Base-by-base conservation (phyloP, 92 coral and sea anemone genomes). In the Montipora capitata region DNA sequence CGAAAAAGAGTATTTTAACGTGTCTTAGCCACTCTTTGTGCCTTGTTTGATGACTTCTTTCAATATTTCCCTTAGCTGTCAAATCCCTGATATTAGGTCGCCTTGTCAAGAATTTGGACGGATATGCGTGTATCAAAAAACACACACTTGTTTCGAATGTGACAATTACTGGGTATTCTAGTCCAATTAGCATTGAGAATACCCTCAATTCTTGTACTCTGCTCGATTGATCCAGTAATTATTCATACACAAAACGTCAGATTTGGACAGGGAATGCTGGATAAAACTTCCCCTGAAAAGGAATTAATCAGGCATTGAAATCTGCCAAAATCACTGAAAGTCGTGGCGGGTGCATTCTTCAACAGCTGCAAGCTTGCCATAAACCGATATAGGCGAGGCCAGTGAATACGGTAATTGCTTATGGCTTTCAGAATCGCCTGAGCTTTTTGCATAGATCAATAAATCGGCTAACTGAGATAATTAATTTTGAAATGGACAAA, bases 191-290 rank as follows among this genome's bases (percentile, higher is more conserved):
- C 82, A 71, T 71, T 82, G 69, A 78, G 91, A 52, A 72, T 79
- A 76, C 65, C 85, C 68, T 80, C 87, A 76, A 79, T 81, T 76
- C 82, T 35, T 84, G 79, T 78, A 73, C 59, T 78, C 80, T 81
- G 83, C 68, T 82, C 76, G 77, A 86, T 72, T 76, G 82, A 67
- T 83, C 72, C 71, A 86, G 92, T 84, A 93, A 93, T 95, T 93
- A 95, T 95, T 95, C 93, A 95, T 95, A 52, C 67, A 66, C 72
- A 49, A 66, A 85, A 89, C 93, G 94, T 87, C 86, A 90, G 90
- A 70, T 69, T 40, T 74, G 70, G 71, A 18, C 39, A 18, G 39
- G 20, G 89, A 89, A 59, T 62, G 78, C 63, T 65, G 87, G 83
- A 76, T 78, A 70, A 82, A 78, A 83, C 74, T 41, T 35, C 87